Percentiles rank a stretch among this genome's conserved stretches.
phyloP scores from a whole-genome alignment of 2,888 invertebrate species.

The Drosophila bunnanda region DNA sequence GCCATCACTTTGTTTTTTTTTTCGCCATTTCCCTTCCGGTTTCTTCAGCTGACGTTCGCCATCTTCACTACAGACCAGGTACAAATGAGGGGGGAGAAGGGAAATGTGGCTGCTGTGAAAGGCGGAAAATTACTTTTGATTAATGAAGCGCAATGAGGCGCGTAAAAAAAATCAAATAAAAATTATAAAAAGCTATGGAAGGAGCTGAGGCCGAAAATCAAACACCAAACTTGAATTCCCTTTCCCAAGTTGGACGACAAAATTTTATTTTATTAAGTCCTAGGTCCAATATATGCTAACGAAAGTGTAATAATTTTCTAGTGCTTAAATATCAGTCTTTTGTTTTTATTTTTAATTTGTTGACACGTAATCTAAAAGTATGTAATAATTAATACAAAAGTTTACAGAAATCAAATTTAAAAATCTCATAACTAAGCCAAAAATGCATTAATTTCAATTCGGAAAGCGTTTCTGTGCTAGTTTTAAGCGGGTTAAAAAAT shows the following conservation, averaged over 20 bases:
- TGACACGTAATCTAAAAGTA: no score
- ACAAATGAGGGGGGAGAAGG: constrained; percentile 7
- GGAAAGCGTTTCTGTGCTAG: no score
- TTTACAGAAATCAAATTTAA: no score
- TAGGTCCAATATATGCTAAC: no score
- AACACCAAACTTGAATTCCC: constrained; percentile 30
- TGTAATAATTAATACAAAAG: no score
- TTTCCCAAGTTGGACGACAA: constrained; percentile 33
- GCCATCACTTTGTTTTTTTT: constrained; percentile 55
- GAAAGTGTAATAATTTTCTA: neutral
- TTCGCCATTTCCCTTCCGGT: constrained; percentile 24
- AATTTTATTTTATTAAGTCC: neutral
- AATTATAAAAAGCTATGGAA: constrained; percentile 44
- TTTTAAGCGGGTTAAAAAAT: no score
- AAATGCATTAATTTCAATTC: no score
- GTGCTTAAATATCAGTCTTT: no score
- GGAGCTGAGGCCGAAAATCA: constrained; percentile 13
- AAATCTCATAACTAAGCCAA: no score
- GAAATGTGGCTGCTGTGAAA: constrained; percentile 38
- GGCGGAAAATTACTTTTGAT: constrained; percentile 76
- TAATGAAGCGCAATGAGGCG: constrained; percentile 72
- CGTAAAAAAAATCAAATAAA: constrained; percentile 43
- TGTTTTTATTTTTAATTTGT: no score
- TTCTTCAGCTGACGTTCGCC: constrained; percentile 60
- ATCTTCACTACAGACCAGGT: constrained; percentile 63